phyloP scores from a whole-genome alignment of 2,888 invertebrate species.

The Sialis lutaria region DNA sequence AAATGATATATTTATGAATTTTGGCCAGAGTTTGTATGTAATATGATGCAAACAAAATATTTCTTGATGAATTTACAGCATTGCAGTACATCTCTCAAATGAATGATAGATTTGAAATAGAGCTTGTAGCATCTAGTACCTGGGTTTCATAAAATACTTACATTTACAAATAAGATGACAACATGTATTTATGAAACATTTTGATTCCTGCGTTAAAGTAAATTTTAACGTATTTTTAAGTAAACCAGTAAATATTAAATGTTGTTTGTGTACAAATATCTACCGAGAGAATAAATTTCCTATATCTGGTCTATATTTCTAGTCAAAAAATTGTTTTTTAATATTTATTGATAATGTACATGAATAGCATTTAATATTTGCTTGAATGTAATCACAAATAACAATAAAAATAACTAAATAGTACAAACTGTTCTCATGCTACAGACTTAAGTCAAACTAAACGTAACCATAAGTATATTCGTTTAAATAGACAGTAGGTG shows the following conservation, averaged over 20 bases:
- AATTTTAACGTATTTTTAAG: background rate
- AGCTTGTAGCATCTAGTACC: conserved; percentile 7
- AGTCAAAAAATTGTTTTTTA: background rate
- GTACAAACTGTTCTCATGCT: conserved; percentile 7
- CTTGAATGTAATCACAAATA: conserved; percentile 1
- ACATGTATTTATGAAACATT: conserved; percentile 3
- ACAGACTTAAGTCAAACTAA: conserved; percentile 5
- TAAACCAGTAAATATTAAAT: background rate
- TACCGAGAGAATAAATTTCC: too few relatives aligned
- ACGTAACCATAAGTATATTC: conserved; percentile 5
- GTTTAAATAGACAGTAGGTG: conserved; percentile 3
- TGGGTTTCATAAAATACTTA: conserved; percentile 2
- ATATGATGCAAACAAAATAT: too few relatives aligned
- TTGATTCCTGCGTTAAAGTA: conserved; percentile 1
- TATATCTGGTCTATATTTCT: background rate
- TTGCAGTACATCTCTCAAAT: background rate
- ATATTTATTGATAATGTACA: too few relatives aligned
- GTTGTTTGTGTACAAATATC: background rate
- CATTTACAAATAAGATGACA: background rate
- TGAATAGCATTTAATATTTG: too few relatives aligned
- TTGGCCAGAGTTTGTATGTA: too few relatives aligned
- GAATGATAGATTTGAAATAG: conserved; percentile 3
- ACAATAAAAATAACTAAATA: conserved; percentile 6
- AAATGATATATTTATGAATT: too few relatives aligned
- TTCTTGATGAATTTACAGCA: too few relatives aligned